Base-by-base conservation (phyloP, 1,140 invertebrate genomes). In the Meloidogyne chitwoodi region DNA sequence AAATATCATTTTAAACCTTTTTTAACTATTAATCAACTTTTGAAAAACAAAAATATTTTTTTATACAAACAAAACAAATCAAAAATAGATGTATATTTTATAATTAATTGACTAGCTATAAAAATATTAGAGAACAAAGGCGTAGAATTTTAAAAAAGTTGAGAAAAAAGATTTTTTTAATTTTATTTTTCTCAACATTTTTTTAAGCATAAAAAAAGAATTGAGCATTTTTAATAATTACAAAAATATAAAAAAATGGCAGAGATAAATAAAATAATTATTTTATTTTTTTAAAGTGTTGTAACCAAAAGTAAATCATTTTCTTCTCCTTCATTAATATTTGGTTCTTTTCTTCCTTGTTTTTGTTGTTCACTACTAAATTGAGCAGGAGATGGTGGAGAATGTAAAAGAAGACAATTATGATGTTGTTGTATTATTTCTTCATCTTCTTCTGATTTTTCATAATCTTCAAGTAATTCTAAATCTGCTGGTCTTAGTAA, bases 291-390 rank as follows among this genome's bases (percentile, higher is more conserved):
- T 38, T 38, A 38, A 38, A 38, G 34, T 61, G 75, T 76, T 67
- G 75, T 76, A 66, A 76, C 75, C 26, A 76, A 56, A 31, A 76
- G 61, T 27, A 76, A 56, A 29, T 76, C 75, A 38, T 73, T 66
- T 74, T 76, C 75, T n/a, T 56, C 48, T 56, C 12, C 48, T n/a
- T 56, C 12, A 38, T 38, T 38, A n/a, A 56, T n/a, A 56, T 56
- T 27, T 74, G 75, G 12, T n/a, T 56, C 44, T 76, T 31, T 44
- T 29, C 29, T 26, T 31, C 26, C 2, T 29, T 41, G 26, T 56
- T 34, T 10, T 38, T 34, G 68, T 63, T 22, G n/a, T 16, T n/a
- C 12, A 61, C 48, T 27, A 56, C 44, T 19, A 56, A n/a, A 56
- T 56, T 56, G 48, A 3, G 48, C 48, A n/a, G 48, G 68, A 1